phyloP scores from a whole-genome alignment of 2,113 vertebrate genomes.

The Nyctereutes procyonoides region DNA sequence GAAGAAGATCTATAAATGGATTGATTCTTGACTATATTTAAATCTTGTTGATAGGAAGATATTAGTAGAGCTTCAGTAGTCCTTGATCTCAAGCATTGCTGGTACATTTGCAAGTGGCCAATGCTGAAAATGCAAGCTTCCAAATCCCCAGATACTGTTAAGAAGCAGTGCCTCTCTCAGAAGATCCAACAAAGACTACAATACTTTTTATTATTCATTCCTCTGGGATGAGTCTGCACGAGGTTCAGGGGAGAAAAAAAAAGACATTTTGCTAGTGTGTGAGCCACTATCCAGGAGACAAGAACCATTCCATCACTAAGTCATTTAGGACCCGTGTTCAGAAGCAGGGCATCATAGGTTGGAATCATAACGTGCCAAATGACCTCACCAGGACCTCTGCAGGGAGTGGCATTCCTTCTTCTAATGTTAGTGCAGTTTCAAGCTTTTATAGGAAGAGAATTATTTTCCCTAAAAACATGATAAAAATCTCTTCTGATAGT shows the following conservation, averaged over 20 bases:
- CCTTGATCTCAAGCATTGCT: background rate
- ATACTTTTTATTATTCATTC: background rate
- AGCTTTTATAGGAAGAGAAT: background rate
- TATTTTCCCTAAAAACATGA: background rate
- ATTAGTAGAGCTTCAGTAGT: background rate
- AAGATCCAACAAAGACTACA: background rate
- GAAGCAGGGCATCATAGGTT: background rate
- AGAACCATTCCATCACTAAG: background rate
- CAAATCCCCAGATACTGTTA: background rate
- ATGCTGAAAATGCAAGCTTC: background rate
- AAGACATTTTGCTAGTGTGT: background rate
- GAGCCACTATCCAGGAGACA: background rate
- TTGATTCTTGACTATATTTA: background rate
- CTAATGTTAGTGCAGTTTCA: background rate
- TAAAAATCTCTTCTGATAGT: background rate
- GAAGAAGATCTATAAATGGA: background rate
- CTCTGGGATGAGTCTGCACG: background rate
- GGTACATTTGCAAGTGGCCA: background rate
- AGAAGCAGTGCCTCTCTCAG: background rate
- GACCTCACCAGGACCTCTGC: rapidly evolving
- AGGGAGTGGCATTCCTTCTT: background rate
- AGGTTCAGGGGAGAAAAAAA: background rate
- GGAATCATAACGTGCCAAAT: background rate
- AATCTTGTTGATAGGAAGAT: background rate
- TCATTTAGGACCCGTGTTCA: background rate